phyloP scores from a whole-genome alignment of 2,797 vertebrate genomes.

The Dallia pectoralis region DNA sequence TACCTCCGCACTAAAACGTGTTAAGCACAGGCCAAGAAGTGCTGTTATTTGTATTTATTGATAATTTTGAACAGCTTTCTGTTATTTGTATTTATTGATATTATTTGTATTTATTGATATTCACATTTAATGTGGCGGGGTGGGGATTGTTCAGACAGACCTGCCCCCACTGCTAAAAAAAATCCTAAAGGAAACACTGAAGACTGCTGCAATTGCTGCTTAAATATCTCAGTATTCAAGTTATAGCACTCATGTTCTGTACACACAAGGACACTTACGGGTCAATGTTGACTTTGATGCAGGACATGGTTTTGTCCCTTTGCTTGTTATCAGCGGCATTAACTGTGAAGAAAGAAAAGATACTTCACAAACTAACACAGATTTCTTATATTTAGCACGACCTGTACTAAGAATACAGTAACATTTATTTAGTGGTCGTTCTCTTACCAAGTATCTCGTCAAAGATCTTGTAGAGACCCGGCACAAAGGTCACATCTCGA shows the following conservation, averaged over 20 bases:
- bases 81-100: too few relatives aligned
- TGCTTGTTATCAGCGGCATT: constrained; percentile 99
- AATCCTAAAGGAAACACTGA: too few relatives aligned
- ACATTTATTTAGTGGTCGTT: not conserved
- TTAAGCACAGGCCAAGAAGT: too few relatives aligned
- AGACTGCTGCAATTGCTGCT: not conserved
- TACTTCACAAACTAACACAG: too few relatives aligned
- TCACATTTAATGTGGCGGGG: too few relatives aligned
- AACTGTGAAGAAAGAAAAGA: constrained; percentile 66
- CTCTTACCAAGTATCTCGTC: constrained; percentile 96
- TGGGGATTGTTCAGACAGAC: too few relatives aligned
- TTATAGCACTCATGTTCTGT: not conserved
- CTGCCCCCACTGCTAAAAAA: too few relatives aligned
- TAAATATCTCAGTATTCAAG: not conserved
- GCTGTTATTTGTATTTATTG: too few relatives aligned
- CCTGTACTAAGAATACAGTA: not conserved
- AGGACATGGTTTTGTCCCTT: constrained; percentile 91
- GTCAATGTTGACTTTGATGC: constrained; percentile 92
- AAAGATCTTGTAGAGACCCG: constrained; percentile 98
- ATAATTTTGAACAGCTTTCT: too few relatives aligned
- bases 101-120: too few relatives aligned
- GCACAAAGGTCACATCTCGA: constrained; percentile 92
- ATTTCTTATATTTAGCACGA: not conserved
- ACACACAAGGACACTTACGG: constrained; percentile 77
- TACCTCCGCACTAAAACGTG: too few relatives aligned